Conservation (phyloP, 2,113 vertebrate genomes). For the Colinus virginianus region DNA sequence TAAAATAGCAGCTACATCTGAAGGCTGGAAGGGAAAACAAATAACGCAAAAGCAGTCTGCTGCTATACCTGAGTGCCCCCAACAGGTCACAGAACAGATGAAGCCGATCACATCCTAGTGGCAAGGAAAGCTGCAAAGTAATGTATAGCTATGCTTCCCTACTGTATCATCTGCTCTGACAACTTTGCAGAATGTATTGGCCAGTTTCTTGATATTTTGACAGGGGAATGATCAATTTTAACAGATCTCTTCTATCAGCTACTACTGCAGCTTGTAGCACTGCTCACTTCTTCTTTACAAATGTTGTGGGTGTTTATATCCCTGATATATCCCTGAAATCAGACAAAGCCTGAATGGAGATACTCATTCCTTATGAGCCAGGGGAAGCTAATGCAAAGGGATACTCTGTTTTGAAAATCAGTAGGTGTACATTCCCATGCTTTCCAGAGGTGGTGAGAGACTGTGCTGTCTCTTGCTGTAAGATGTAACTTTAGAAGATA, state of each 20-base stretch:
- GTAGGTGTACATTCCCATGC: background rate
- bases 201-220: slow-evolving; percentile 33
- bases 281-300: slow-evolving; percentile 17
- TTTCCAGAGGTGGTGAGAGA: background rate
- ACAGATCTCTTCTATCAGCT: slow-evolving; percentile 19
- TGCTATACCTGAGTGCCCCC: slow-evolving; percentile 76
- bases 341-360: background rate
- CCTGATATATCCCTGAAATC: background rate
- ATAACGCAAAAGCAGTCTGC: background rate
- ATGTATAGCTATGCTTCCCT: background rate
- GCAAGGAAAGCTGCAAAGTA: background rate
- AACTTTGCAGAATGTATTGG: slow-evolving; percentile 3
- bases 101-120: background rate
- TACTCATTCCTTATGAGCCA: background rate
- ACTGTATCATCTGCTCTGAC: slow-evolving; percentile 14
- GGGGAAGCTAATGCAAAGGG: background rate
- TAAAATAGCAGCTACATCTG: slow-evolving; percentile 24
- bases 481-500: background rate
- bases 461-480: background rate
- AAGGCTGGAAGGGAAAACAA: background rate
- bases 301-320: background rate
- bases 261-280: background rate
- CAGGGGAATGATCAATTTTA: slow-evolving; percentile 29
- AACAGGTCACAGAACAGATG: slow-evolving; percentile 52
- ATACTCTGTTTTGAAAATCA: background rate